A percentile compares a stretch with the other conserved stretches of the same genome.
These are phyloP conservation scores for Diabrotica virgifera DNA, from an alignment of 1,140 invertebrate genomes.

Conservation along the genomic window DNA sequence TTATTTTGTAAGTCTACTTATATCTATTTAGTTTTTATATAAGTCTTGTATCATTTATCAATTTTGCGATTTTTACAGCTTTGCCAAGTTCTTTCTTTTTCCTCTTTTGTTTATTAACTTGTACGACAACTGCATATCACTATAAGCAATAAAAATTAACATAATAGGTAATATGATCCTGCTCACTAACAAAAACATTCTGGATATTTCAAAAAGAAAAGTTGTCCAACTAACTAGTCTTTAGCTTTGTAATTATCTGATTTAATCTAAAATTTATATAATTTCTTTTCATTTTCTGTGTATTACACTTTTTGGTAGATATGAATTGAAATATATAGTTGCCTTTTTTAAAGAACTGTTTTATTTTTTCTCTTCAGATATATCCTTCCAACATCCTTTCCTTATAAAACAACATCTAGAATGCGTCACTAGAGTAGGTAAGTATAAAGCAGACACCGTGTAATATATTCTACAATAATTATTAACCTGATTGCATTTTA, in stretches of 20 bases:
- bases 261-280: slow-evolving; percentile 1
- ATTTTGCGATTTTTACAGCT: slow-evolving; percentile 8
- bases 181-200: slow-evolving; percentile 10
- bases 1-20: neutral
- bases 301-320: slow-evolving; percentile 8
- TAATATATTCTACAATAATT: too few relatives aligned
- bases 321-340: slow-evolving; percentile 9
- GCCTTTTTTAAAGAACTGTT: slow-evolving; percentile 5
- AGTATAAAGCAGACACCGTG: too few relatives aligned
- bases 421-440: too few relatives aligned
- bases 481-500: too few relatives aligned
- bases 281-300: slow-evolving; percentile 4
- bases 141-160: slow-evolving; percentile 13
- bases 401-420: too few relatives aligned
- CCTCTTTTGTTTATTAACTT: neutral
- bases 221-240: slow-evolving; percentile 15
- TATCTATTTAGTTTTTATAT: slow-evolving; percentile 4
- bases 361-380: neutral
- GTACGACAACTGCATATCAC: slow-evolving; percentile 13
- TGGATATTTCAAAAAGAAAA: slow-evolving; percentile 1
- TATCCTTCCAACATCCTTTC: too few relatives aligned
- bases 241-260: slow-evolving; percentile 14
- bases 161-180: neutral
- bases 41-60: neutral
- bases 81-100: slow-evolving; percentile 8